Base-by-base conservation (phyloP, 2,797 vertebrate genomes). In the Galagoides demidoff region DNA sequence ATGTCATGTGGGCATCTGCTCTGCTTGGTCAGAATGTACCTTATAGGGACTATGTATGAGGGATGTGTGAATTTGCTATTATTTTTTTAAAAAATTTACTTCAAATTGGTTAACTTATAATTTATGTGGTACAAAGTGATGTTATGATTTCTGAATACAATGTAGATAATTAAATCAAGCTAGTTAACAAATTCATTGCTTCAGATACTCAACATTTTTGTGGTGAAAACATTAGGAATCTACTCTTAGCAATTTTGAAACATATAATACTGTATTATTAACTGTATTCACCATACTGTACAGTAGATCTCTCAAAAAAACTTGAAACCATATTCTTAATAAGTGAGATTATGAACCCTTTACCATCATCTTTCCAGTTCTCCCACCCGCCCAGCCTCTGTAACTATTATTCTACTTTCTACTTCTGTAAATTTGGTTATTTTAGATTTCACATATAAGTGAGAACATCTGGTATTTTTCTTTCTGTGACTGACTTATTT, bases 21-120 rank as follows among this genome's bases (percentile, higher is more conserved):
- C 34, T 59, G 13, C 1, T 81, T 37, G 25, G 23, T 63, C 57
- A 76, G 20, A 93, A 71, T 77, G 25, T 1, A 95, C 29, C 17
- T n/a, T 20, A 37, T 63, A 92, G 85, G 9, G 37, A 49, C 59
- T 2, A 25, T 14, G 17, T 10, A 83, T 61, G 11, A 43, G 17
- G 88, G n/a, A 87, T 76, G 59, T 57, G 23, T 93, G 37, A 88
- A 79, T 94, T 77, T 83, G 68, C 10, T 90, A 1, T 59, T 85
- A 9, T 78, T 86, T 78, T 89, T 55, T 57, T 1, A 5, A 78
- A 78, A 79, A 25, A 25, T 17, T 27, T 27, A 37, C 27, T 37
- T 2, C 34, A 79, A 59, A 59, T 59, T 79, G n/a, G 34, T 14
- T 14, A 59, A 79, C 34, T 79, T 79, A 59, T 27, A 59, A 79